phyloP scores from a whole-genome alignment of 2,888 invertebrate species.

The Timandra comae region DNA sequence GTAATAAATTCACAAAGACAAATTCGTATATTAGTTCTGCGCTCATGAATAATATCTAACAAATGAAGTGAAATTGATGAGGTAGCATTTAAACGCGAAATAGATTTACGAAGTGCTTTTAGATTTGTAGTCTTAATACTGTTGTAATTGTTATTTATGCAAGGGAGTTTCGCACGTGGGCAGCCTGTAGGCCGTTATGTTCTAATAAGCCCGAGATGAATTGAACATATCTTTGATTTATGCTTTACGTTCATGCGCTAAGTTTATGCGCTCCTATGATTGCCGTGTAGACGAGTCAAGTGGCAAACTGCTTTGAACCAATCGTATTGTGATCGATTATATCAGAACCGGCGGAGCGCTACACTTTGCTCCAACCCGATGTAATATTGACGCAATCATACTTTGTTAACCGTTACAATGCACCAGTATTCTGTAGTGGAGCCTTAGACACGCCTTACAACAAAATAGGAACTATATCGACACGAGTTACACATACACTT shows the following conservation, averaged over 20 bases:
- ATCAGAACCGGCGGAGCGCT: slow-evolving; percentile 27
- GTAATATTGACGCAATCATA: slow-evolving; percentile 48
- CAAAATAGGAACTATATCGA: slow-evolving; percentile 43
- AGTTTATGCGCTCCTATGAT: slow-evolving; percentile 21
- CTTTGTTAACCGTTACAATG: slow-evolving; percentile 44
- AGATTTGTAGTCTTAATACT: slow-evolving; percentile 23
- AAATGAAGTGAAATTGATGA: slow-evolving; percentile 14
- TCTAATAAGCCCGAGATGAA: slow-evolving; percentile 26
- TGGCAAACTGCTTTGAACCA: slow-evolving; percentile 27
- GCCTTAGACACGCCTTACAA: slow-evolving; percentile 39
- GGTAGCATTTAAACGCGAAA: slow-evolving; percentile 20
- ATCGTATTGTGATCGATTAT: slow-evolving; percentile 35
- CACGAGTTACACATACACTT: slow-evolving; percentile 34
- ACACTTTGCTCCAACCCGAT: slow-evolving; percentile 27
- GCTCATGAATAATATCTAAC: not conserved
- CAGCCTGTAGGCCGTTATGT: slow-evolving; percentile 22
- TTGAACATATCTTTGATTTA: slow-evolving; percentile 25
- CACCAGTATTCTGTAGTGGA: slow-evolving; percentile 37
- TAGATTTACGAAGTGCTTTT: slow-evolving; percentile 24
- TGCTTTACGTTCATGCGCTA: slow-evolving; percentile 5
- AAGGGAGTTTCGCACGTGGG: slow-evolving; percentile 23
- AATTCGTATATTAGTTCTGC: no score
- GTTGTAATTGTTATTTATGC: slow-evolving; percentile 27
- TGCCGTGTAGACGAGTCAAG: slow-evolving; percentile 13
- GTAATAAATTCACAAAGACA: no score